These are phyloP conservation scores for Odontamblyopus lacepedii DNA, from an alignment of 2,797 vertebrate genomes.

Conservation along the genomic window DNA sequence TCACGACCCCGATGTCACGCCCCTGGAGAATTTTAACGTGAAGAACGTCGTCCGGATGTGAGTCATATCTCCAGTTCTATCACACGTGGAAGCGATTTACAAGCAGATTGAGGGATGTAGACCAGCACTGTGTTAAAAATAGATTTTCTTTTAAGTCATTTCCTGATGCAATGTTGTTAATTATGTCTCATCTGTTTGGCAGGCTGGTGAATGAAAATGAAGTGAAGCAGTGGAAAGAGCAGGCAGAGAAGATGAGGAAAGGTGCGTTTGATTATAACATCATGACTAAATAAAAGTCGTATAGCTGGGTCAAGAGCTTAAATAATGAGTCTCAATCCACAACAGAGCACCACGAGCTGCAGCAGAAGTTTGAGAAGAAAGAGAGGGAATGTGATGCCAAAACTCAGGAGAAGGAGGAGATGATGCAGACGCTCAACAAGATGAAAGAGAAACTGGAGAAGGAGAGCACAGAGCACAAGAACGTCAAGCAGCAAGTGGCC, in stretches of 20 bases:
- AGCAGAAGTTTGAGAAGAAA: constrained; percentile 96
- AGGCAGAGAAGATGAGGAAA: constrained; percentile 99
- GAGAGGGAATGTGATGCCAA: constrained; percentile 97
- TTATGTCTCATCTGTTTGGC: constrained; percentile 32
- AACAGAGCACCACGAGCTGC: constrained; percentile 94
- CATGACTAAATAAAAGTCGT: not conserved
- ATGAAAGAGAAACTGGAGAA: constrained; percentile 99
- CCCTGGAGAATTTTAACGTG: constrained; percentile 98
- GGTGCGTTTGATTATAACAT: constrained; percentile 71
- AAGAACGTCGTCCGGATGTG: constrained; percentile 98
- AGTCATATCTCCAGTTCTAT: constrained; percentile 46
- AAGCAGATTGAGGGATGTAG: constrained; percentile 32
- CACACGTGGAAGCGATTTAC: constrained; percentile 37
- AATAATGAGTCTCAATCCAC: not conserved
- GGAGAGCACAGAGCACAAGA: constrained; percentile 91
- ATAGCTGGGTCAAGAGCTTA: not conserved
- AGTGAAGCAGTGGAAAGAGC: constrained; percentile 99
- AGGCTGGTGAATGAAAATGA: constrained; percentile 99
- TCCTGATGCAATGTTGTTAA: constrained; percentile 21
- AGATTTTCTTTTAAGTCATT: constrained; percentile 32
- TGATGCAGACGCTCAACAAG: constrained; percentile 99
- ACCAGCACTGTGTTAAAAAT: constrained; percentile 35
- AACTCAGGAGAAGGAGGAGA: constrained; percentile 98
- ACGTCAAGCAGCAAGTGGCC: constrained; percentile 92
- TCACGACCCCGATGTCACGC: constrained; percentile 93